phyloP scores from a whole-genome alignment of 2,797 vertebrate genomes.

The Acomys russatus region DNA sequence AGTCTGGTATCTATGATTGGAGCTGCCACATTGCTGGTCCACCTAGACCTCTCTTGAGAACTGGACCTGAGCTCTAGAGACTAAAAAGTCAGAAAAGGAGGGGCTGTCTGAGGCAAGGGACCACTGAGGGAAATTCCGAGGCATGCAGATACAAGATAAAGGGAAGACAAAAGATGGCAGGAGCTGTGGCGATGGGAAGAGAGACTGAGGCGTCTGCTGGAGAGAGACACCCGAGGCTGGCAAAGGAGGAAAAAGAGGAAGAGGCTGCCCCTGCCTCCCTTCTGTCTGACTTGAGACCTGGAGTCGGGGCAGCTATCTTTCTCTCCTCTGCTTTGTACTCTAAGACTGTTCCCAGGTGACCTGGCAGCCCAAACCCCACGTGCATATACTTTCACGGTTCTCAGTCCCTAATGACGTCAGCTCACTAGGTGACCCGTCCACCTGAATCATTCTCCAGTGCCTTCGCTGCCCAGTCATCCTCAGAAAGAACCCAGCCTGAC shows the following conservation, averaged over 20 bases:
- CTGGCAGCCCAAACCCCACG: neutral
- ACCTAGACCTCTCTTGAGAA: neutral
- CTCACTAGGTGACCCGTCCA: slow-evolving; percentile 85
- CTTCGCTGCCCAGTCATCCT: slow-evolving; percentile 82
- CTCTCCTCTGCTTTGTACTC: neutral
- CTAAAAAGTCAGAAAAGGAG: neutral
- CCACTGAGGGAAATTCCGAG: neutral
- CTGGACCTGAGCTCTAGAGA: neutral
- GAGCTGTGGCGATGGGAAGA: rapidly evolving
- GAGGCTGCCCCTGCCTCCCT: no score
- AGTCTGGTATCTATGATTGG: neutral
- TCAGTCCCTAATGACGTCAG: slow-evolving; percentile 74
- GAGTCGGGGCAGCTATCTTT: no score
- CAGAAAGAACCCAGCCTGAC: slow-evolving; percentile 69
- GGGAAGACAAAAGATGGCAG: neutral
- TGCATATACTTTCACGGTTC: slow-evolving; percentile 21
- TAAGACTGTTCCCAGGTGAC: neutral
- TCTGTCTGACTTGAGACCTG: neutral
- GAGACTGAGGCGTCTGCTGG: neutral
- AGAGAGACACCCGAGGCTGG: neutral
- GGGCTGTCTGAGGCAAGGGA: neutral
- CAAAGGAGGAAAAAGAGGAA: rapidly evolving
- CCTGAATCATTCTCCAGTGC: slow-evolving; percentile 83
- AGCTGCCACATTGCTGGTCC: rapidly evolving
- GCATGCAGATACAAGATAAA: neutral